Conservation (phyloP, 2,797 vertebrate species). For the Cirrhinus molitorella region DNA sequence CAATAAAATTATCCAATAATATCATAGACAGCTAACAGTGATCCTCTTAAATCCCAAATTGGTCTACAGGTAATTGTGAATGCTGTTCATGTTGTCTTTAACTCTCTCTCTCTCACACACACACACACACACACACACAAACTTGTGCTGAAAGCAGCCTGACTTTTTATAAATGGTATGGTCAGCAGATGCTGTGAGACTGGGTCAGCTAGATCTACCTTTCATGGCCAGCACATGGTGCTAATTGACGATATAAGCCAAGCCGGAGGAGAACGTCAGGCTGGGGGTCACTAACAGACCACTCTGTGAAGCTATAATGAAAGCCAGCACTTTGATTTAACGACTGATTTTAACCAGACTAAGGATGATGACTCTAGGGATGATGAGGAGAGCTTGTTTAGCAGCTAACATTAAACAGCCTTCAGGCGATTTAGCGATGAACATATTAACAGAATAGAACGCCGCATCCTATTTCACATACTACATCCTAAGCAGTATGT, state of each 20-base stretch:
- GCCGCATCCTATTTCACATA: neutral
- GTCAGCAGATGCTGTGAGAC: conserved; percentile 18
- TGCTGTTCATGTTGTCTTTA: neutral
- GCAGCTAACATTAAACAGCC: conserved; percentile 13
- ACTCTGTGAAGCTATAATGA: conserved; percentile 19
- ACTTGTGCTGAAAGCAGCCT: neutral
- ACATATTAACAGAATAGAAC: neutral
- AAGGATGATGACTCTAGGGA: neutral
- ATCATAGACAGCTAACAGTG: neutral
- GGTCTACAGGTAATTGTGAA: neutral
- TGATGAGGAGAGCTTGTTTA: neutral
- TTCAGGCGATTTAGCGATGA: neutral
- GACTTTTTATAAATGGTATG: neutral
- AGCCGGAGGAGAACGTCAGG: neutral
- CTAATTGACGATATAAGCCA: conserved; percentile 18
- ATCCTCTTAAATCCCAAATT: conserved; percentile 4
- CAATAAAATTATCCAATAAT: conserved; percentile 7
- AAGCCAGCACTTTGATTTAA: conserved; percentile 21
- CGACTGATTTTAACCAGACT: conserved; percentile 21
- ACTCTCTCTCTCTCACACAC: neutral
- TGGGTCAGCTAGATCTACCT: conserved; percentile 11
- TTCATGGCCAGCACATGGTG: conserved; percentile 1
- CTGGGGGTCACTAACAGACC: neutral
- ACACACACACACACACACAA: neutral
- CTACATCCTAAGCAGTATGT: neutral